Base-by-base conservation (phyloP, 1,140 invertebrate genomes). In the Calephelis nemesis region DNA sequence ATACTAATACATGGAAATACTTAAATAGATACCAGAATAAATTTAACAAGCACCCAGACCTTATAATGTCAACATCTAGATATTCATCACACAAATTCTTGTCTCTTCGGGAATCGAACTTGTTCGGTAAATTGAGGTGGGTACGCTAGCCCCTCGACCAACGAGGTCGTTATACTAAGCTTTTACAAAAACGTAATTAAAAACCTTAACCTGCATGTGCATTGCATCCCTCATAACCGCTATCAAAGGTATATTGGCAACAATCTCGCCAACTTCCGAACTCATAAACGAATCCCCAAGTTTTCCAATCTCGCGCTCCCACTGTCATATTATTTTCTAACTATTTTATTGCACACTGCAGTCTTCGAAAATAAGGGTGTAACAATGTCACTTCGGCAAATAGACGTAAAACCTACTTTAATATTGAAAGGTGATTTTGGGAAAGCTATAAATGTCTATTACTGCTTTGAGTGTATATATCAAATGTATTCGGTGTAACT, bases 291-390 rank as follows among this genome's bases (percentile, higher is more conserved):
- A 74, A 76, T 66, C 52, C 65, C 70, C 52, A 83, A 83, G 81
- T 83, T 83, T 83, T 81, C 81, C 79, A 83, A 83, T 83, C 79
- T 66, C 65, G 65, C 75, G 69, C 71, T 67, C 68, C 68, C 67
- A 68, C 70, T 58, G 70, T 77, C 78, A 68, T 81, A 80, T 80
- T 79, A 79, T 80, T 80, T 79, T 80, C 75, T 77, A 78, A 81
- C 73, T 76, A 79, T 82, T 82, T 79, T 79, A 82, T 77, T 79
- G 78, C 79, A 76, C 67, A 64, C 69, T 79, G 77, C 75, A 77
- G 54, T 66, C 74, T 75, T 72, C 74, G 74, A 63, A 63, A 66
- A 67, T 67, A 74, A 62, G 67, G 67, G 19, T n/a, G 54, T 58
- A 66, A 58, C 50, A 66, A 66, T 66, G 65, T 58, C 54, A 77